phyloP scores from a whole-genome alignment of 2,888 invertebrate species.

The Drosophila putrida region DNA sequence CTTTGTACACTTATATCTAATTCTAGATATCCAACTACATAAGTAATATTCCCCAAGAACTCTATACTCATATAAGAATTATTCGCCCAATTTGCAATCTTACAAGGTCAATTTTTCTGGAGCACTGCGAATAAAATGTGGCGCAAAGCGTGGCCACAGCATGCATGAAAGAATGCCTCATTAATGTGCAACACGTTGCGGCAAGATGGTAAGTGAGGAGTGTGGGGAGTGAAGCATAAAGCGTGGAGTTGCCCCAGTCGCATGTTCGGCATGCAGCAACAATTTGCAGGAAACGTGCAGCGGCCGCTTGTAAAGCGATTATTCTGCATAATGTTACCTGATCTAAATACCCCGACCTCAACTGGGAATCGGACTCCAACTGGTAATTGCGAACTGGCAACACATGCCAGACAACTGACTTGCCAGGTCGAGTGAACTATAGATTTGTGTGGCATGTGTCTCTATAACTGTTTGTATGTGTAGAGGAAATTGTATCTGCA shows the following conservation, averaged over 20 bases:
- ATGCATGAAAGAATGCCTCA: conserved; percentile 48
- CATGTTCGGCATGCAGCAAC: conserved; percentile 58
- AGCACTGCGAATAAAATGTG: conserved; percentile 50
- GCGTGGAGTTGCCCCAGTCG: conserved; percentile 45
- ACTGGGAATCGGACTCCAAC: conserved; percentile 19
- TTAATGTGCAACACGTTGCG: conserved; percentile 19
- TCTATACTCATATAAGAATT: conserved; percentile 6
- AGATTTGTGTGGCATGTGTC: conserved; percentile 51
- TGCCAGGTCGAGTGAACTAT: conserved; percentile 3
- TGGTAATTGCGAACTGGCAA: conserved; percentile 37
- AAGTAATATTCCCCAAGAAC: conserved; percentile 11
- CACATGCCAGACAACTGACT: conserved; percentile 36
- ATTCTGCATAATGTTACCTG: conserved; percentile 64
- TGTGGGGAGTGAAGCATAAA: not conserved
- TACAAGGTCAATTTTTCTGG: conserved; percentile 69
- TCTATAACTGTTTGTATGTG: conserved; percentile 21
- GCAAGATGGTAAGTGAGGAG: not conserved
- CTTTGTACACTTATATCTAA: no score
- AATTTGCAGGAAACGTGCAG: conserved; percentile 73
- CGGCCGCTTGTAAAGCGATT: conserved; percentile 62
- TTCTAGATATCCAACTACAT: not conserved
- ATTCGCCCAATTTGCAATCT: conserved; percentile 55
- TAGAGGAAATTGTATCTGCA: conserved; percentile 31
- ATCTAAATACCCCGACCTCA: conserved; percentile 67
- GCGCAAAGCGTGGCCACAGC: conserved; percentile 56